Base-by-base conservation (phyloP, 1,140 invertebrate genomes). In the Chionoecetes opilio region DNA sequence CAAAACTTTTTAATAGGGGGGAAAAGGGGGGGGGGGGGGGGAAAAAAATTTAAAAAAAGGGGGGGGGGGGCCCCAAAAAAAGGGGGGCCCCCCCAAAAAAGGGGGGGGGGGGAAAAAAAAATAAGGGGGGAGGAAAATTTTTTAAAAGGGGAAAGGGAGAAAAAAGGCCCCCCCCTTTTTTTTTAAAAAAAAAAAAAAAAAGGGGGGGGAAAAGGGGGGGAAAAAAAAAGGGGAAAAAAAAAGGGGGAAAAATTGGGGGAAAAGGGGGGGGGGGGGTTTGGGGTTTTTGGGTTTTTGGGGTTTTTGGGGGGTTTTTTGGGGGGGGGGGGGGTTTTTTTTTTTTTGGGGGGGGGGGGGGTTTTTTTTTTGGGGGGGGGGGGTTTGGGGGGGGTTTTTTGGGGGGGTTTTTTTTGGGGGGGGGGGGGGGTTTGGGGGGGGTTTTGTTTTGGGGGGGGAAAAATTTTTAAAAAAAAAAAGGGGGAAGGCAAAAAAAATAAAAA, bases 31-130 rank as follows among this genome's bases (percentile, higher is more conserved):
- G 86, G 34, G 86, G 26, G 35, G 26, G 86, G 34, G 86, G 26
- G 86, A 37, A 32, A 88, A 32, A 88, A 14, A 38, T 17, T 35
- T 31, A 88, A n/a, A 88, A n/a, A 88, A 34, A 88, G 41, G 26
- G 41, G 46, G 37, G 29, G 41, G 26, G 88, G 14, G 88, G n/a
- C n/a, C n/a, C n/a, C n/a, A n/a, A n/a, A n/a, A n/a, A n/a, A n/a
- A n/a, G n/a, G n/a, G n/a, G n/a, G n/a, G n/a, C n/a, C n/a, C n/a
- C n/a, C n/a, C n/a, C n/a, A n/a, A n/a, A 53, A 29, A 53, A 38
- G 29, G 35, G 31, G 88, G 26, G 37, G 29, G 88, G 26, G 37
- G n/a, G 86, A 88, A 34, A 38, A 34, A 38, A 34, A 88, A 34
- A 37, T 35, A 31, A 37, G 31, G 41, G 11, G 88, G 14, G 88